A percentile compares a stretch with the other conserved stretches of the same genome.
phyloP scores from a whole-genome alignment of 1,140 invertebrate genomes.

The Venustaconcha ellipsiformis region DNA sequence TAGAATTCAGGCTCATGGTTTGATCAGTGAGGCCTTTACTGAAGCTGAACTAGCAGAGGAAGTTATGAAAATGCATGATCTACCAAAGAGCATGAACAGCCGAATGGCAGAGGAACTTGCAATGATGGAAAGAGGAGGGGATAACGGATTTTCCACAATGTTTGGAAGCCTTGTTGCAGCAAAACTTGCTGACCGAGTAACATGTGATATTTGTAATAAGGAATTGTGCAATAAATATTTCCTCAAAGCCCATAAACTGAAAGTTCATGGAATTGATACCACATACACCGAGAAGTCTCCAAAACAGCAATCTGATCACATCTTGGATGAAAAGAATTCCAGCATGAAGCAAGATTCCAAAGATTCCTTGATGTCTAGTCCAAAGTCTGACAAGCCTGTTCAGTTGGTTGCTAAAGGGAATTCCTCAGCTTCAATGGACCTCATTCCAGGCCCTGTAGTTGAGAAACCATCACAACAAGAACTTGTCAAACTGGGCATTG shows the following conservation, averaged over 20 bases:
- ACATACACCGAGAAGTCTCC: conserved; percentile 26
- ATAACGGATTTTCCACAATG: conserved; percentile 57
- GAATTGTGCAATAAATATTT: conserved; percentile 99
- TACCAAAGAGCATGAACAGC: conserved; percentile 25
- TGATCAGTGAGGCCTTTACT: conserved; percentile 48
- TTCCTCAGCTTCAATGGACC: conserved; percentile 5
- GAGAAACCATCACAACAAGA: conserved; percentile 61
- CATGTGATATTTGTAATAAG: conserved; percentile 99
- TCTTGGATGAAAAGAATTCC: conserved; percentile 13
- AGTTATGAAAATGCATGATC: conserved; percentile 25
- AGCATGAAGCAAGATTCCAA: conserved; percentile 35
- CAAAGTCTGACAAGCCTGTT: conserved; percentile 5
- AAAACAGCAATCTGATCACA: conserved; percentile 14
- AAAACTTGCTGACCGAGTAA: conserved; percentile 74
- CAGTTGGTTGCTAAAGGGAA: too few relatives aligned
- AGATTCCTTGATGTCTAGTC: conserved; percentile 26
- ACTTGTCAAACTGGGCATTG: conserved; percentile 67
- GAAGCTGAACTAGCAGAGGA: conserved; percentile 33
- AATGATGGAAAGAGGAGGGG: conserved; percentile 32
- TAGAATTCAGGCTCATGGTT: conserved; percentile 62
- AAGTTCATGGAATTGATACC: conserved; percentile 93
- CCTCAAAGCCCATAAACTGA: conserved; percentile 99
- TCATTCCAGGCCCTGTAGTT: conserved; percentile 26
- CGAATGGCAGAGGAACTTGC: conserved; percentile 37
- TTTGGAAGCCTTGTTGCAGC: conserved; percentile 67